Conservation (phyloP, 2,113 vertebrate species). For the Thomomys bottae region DNA sequence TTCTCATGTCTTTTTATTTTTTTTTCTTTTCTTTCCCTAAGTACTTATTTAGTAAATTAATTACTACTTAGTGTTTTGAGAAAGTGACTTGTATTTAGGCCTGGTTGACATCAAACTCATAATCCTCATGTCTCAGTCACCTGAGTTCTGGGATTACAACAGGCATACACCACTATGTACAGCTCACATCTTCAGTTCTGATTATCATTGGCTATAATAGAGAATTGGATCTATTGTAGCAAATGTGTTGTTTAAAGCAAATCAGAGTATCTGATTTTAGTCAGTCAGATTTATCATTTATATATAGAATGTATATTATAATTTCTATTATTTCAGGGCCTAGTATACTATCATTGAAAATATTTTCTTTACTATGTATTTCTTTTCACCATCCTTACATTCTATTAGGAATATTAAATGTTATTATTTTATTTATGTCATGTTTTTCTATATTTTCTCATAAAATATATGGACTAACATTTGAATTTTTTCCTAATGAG, state of each 20-base stretch:
- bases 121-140: too few species aligned
- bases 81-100: too few species aligned
- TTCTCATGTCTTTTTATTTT: neutral
- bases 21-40: too few species aligned
- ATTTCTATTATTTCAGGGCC: neutral
- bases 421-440: neutral
- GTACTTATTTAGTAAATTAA: too few species aligned
- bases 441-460: neutral
- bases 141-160: too few species aligned
- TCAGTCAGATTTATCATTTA: neutral
- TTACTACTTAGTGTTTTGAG: too few species aligned
- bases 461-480: neutral
- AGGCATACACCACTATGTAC: too few species aligned
- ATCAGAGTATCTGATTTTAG: neutral
- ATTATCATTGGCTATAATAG: neutral
- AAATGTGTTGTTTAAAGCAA: neutral
- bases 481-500: constrained; percentile 2
- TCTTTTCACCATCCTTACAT: neutral
- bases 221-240: neutral
- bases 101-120: too few species aligned
- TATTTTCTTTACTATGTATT: constrained; percentile 9
- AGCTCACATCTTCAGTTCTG: neutral
- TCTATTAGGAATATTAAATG: neutral
- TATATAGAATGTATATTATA: neutral
- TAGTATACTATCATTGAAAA: neutral